A percentile compares a stretch with the other conserved stretches of the same genome.
Evolutionary conservation across 2,113 vertebrate genomes (phyloP).

Genomic region (Gracilinanus agilis): DNA sequence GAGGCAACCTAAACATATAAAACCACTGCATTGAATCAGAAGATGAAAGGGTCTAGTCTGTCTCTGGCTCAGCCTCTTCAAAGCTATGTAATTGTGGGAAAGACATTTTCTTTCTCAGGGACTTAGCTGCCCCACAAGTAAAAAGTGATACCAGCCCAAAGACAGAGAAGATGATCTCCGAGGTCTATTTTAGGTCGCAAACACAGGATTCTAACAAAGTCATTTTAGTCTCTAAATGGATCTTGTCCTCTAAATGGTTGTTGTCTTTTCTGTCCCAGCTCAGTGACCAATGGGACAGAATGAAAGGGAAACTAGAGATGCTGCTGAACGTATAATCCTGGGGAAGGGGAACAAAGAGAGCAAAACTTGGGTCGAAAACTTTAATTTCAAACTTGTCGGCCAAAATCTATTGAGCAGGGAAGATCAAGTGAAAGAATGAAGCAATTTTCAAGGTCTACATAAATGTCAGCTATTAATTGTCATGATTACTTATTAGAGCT

Average conservation of each 20-base stretch:
- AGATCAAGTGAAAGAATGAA: background rate
- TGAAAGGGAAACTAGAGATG: background rate
- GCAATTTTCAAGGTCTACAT: background rate
- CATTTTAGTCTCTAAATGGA: background rate
- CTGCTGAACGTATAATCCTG: conserved; percentile 3
- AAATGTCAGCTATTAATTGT: background rate
- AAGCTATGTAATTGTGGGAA: background rate
- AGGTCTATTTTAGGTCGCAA: conserved; percentile 20
- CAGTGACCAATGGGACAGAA: background rate
- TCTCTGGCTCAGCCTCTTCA: background rate
- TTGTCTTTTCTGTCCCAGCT: background rate
- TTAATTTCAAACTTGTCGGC: background rate
- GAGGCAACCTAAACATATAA: background rate
- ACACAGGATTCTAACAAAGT: conserved; percentile 1
- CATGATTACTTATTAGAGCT: conserved; percentile 9
- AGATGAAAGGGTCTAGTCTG: background rate
- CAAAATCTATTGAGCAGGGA: background rate
- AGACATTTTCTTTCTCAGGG: background rate
- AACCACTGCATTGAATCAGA: background rate
- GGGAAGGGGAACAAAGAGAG: conserved; percentile 32
- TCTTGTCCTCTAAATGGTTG: background rate
- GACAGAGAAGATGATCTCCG: conserved; percentile 2
- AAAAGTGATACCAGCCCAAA: background rate
- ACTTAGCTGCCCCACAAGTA: background rate
- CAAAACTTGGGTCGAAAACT: conserved; percentile 16